Base-by-base conservation (phyloP, 2,888 invertebrate genomes). In the Nycteola revayana region DNA sequence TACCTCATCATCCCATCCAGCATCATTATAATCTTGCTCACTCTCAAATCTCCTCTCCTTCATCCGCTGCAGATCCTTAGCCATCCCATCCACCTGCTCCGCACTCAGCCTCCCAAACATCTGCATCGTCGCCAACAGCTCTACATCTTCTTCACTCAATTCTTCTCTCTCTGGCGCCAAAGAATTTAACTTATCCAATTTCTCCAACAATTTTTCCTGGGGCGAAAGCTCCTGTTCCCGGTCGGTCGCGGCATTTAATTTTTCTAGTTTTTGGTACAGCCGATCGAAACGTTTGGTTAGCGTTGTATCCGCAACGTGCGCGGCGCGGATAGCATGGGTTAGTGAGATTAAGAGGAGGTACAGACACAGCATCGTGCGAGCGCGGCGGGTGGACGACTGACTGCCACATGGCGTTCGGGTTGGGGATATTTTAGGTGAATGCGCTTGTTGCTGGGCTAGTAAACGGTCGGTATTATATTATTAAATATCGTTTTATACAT, bases 1-100 rank as follows among this genome's bases (percentile, higher is more conserved):
- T 42, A 85, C 86, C 69, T 79, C 79, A 35, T 86, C 85, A 43
- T 71, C 71, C 70, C 79, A 81, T 11, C 74, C 74, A 21, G 53
- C 43, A 25, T 81, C 81, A n/a, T 53, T 60, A 31, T 79, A 75
- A 1, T 81, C 76, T 33, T 62, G 63, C 0, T 75, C 75, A 1
- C 43, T 42, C 41, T 66, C 55, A 3, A 75, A 72, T 39, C 58
- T 73, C 61, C 27, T 25, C 10, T 67, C 65, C 46, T 66, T 74
- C 47, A 79, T 60, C 38, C 55, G 47, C 58, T 82, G 79, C 42
- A 85, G 41, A 18, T 84, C 84, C 42, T 75, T 78, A 25, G 75
- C 66, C 3, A 85, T 61, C 1, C 67, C 70, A 11, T 66, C 68
- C 44, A 87, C 41, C 59, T 85, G 79, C 1, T 80, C 79, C 1